These are phyloP conservation scores for Cyphomyrmex costatus DNA, from an alignment of 1,140 invertebrate genomes.

Conservation along the genomic window DNA sequence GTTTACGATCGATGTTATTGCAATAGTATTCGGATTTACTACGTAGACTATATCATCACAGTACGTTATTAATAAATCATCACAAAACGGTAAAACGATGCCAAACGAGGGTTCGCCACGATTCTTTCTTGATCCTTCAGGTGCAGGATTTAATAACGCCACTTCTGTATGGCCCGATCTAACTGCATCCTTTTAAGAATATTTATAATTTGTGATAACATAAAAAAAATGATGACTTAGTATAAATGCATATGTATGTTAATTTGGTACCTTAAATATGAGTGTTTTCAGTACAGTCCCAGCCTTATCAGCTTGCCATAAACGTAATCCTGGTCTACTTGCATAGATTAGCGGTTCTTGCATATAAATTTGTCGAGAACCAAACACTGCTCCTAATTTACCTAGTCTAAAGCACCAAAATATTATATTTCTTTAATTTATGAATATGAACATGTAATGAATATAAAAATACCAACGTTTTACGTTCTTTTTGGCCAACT, in stretches of 20 bases:
- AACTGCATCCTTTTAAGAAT: constrained; percentile 87
- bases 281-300: constrained; percentile 95
- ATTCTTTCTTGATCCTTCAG: constrained; percentile 86
- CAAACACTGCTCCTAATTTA: constrained; percentile 89
- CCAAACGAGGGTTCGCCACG: constrained; percentile 90
- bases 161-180: constrained; percentile 89
- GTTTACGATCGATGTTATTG: constrained; percentile 85
- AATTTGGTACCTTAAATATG: constrained; percentile 91
- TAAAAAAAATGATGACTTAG: neutral
- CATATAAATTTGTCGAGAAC: constrained; percentile 86
- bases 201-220: constrained; percentile 33
- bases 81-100: constrained; percentile 89
- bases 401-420: constrained; percentile 87
- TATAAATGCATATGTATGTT: constrained; percentile 41
- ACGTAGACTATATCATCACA: constrained; percentile 91
- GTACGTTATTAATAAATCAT: constrained; percentile 92
- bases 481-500: constrained; percentile 95
- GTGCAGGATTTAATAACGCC: constrained; percentile 89
- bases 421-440: constrained; percentile 8
- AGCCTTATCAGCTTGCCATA: constrained; percentile 93
- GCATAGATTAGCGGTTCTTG: constrained; percentile 90
- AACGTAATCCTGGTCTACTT: constrained; percentile 91
- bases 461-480: constrained; percentile 89
- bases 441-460: constrained; percentile 54
- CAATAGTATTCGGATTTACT: constrained; percentile 90